Conservation (phyloP, 1,140 invertebrate species). For the Temnothorax curvispinosus region DNA sequence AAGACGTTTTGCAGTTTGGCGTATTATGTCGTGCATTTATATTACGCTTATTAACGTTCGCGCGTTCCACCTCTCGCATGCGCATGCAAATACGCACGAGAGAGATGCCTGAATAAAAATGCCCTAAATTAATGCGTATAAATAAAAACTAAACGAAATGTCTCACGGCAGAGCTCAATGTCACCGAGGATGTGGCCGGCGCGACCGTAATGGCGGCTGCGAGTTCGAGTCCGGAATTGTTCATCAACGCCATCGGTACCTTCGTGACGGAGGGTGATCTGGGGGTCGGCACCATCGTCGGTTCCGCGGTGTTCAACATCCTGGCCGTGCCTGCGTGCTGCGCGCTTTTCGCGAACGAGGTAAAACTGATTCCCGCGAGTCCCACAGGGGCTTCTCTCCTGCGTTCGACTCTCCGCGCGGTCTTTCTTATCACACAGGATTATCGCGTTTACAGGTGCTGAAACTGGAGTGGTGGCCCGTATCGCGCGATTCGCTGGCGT, state of each 20-base stretch:
- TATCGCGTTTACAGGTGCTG: slow-evolving; percentile 85
- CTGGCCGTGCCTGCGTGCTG: slow-evolving; percentile 89
- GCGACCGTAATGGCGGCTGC: slow-evolving; percentile 89
- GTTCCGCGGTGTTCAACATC: slow-evolving; percentile 90
- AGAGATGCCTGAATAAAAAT: too few species aligned
- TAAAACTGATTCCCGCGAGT: slow-evolving; percentile 68
- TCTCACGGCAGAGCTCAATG: slow-evolving; percentile 80
- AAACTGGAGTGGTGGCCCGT: slow-evolving; percentile 89
- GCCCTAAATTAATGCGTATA: too few species aligned
- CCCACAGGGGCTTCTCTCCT: not conserved
- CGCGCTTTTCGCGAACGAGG: slow-evolving; percentile 87
- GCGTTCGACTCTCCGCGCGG: not conserved
- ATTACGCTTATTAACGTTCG: not conserved
- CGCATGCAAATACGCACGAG: not conserved
- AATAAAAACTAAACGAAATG: not conserved
- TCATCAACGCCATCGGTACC: slow-evolving; percentile 86
- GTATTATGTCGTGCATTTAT: not conserved
- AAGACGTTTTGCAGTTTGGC: slow-evolving; percentile 22
- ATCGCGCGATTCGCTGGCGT: slow-evolving; percentile 88
- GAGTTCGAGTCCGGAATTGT: slow-evolving; percentile 88
- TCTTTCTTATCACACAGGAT: not conserved
- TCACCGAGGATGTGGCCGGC: slow-evolving; percentile 88
- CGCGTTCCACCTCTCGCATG: not conserved
- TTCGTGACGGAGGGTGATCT: slow-evolving; percentile 88
- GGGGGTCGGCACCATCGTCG: slow-evolving; percentile 89